Conservation (phyloP, 2,888 invertebrate species). For the Cephonodes hylas region DNA sequence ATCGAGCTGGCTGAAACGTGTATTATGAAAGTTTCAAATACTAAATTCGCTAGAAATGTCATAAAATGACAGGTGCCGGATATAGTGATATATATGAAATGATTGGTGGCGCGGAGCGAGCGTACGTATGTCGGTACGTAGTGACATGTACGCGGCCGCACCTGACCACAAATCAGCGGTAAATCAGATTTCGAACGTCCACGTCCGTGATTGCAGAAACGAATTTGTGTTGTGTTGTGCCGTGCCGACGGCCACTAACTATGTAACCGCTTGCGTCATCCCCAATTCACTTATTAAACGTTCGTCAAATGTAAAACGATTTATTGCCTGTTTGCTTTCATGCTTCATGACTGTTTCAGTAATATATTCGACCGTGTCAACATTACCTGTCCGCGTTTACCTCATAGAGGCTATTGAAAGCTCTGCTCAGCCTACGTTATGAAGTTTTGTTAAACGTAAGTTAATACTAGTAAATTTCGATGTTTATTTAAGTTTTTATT, state of each 20-base stretch:
- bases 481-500: too few relatives aligned
- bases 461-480: too few relatives aligned
- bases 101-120: background rate
- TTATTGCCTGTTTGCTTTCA: background rate
- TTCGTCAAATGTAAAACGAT: background rate
- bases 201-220: constrained; percentile 70
- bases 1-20: background rate
- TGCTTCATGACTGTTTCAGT: background rate
- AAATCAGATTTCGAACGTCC: constrained; percentile 73
- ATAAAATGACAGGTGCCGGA: constrained; percentile 18
- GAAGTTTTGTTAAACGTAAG: too few relatives aligned
- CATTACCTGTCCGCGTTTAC: background rate
- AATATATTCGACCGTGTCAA: background rate
- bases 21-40: background rate
- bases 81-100: background rate
- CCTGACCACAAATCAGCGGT: constrained; percentile 74
- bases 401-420: background rate
- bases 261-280: constrained; percentile 44
- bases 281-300: constrained; percentile 26
- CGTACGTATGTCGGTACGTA: constrained; percentile 14
- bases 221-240: constrained; percentile 53
- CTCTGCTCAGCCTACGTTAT: background rate
- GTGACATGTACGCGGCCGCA: constrained; percentile 28
- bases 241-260: constrained; percentile 48
- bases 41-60: background rate